Conservation (phyloP, 2,797 vertebrate genomes). For the Girardinus metallicus region DNA sequence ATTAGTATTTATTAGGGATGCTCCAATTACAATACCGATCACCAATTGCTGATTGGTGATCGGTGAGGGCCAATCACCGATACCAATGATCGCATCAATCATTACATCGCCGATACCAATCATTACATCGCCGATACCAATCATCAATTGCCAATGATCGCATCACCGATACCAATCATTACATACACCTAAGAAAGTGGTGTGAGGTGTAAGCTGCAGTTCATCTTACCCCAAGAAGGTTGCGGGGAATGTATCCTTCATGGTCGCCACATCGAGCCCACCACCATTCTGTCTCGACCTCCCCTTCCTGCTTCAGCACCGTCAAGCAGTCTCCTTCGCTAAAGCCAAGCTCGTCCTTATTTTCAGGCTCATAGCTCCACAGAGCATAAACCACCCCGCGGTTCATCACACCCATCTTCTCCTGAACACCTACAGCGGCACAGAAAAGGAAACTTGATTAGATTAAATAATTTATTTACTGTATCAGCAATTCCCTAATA, state of each 20-base stretch:
- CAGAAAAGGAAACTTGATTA: neutral
- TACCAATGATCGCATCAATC: too few species aligned
- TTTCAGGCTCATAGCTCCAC: conserved; percentile 90
- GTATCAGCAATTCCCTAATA: too few species aligned
- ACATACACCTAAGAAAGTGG: too few species aligned
- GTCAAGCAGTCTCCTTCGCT: conserved; percentile 92
- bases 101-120: too few species aligned
- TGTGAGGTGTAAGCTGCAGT: too few species aligned
- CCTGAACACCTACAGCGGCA: conserved; percentile 87
- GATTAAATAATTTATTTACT: neutral
- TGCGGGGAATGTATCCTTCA: conserved; percentile 92
- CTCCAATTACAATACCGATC: too few species aligned
- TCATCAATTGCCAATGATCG: too few species aligned
- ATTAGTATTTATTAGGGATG: neutral
- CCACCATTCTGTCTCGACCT: conserved; percentile 92
- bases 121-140: too few species aligned
- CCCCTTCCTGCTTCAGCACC: conserved; percentile 86
- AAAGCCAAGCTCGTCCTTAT: conserved; percentile 87
- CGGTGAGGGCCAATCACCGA: too few species aligned
- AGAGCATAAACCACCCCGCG: conserved; percentile 91
- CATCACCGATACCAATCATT: too few species aligned
- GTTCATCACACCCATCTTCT: conserved; percentile 99
- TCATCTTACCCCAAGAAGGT: conserved; percentile 89
- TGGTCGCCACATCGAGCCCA: conserved; percentile 88
- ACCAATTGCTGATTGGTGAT: too few species aligned